phyloP scores from a whole-genome alignment of 2,888 invertebrate genomes.

The Zaprionus obscuricornis region DNA sequence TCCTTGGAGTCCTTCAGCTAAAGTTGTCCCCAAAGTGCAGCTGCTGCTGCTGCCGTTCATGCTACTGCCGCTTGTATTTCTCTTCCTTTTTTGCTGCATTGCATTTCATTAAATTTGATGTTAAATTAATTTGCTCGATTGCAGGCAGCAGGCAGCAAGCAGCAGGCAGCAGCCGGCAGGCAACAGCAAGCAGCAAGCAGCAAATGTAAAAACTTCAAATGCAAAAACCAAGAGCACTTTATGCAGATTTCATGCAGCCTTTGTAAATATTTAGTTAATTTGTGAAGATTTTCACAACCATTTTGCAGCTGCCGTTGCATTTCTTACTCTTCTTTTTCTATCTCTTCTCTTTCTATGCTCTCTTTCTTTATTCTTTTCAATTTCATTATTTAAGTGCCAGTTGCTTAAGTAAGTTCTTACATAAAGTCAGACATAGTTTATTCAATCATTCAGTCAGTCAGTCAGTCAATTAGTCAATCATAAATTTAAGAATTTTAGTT shows the following conservation, averaged over 20 bases:
- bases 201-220: neutral
- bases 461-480: too few species aligned
- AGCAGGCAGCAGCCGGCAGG: neutral
- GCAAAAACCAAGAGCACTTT: conserved; percentile 52
- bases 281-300: conserved; percentile 36
- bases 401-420: too few species aligned
- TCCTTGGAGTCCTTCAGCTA: conserved; percentile 39
- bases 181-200: conserved; percentile 5
- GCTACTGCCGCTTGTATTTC: neutral
- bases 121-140: conserved; percentile 71
- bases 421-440: neutral
- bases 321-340: neutral
- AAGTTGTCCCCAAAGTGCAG: conserved; percentile 43
- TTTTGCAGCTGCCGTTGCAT: neutral
- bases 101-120: conserved; percentile 71
- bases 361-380: neutral
- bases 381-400: neutral
- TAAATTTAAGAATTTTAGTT: too few species aligned
- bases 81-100: conserved; percentile 29
- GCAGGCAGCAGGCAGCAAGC: conserved; percentile 27
- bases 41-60: conserved; percentile 6
- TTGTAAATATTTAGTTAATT: conserved; percentile 73
- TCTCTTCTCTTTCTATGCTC: neutral
- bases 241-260: conserved; percentile 61
- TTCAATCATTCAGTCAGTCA: neutral